These are phyloP conservation scores for roundworm (Caenorhabditis elegans) DNA, from an alignment of 1,140 invertebrate genomes.

Conservation along the genomic window DNA sequence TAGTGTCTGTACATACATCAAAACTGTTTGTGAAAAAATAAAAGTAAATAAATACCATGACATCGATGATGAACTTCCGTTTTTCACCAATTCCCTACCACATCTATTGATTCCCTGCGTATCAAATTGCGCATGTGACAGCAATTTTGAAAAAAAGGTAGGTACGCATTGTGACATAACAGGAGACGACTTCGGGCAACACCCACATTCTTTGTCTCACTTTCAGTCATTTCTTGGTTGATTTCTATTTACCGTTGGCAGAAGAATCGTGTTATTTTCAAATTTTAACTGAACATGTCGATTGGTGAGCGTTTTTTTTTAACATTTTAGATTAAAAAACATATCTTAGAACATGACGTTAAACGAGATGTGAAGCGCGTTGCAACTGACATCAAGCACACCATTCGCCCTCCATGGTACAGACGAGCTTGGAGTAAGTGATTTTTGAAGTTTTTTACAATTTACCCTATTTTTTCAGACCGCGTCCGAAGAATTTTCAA, in stretches of 20 bases:
- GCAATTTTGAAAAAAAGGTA: not conserved
- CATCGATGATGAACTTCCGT: not conserved
- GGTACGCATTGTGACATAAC: conserved; percentile 22
- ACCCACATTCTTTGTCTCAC: conserved; percentile 15
- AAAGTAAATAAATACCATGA: not conserved
- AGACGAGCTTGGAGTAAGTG: conserved; percentile 38
- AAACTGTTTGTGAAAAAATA: not conserved
- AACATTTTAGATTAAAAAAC: not conserved
- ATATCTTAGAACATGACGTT: conserved; percentile 3
- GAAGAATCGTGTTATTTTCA: no score
- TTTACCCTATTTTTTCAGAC: not conserved
- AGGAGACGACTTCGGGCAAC: not conserved
- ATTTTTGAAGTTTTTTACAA: not conserved
- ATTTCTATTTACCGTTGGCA: no score
- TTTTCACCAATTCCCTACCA: not conserved
- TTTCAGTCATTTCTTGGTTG: not conserved
- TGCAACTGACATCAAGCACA: conserved; percentile 29
- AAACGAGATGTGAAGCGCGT: conserved; percentile 25
- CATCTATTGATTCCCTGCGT: conserved; percentile 13
- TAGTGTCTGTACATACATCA: conserved; percentile 28
- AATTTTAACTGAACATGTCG: not conserved
- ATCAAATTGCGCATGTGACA: conserved; percentile 16
- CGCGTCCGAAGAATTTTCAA: conserved; percentile 24
- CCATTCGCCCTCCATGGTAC: conserved; percentile 41
- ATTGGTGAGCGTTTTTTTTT: not conserved